Evolutionary conservation across 92 coral and sea anemone species (phyloP).

Genomic region (Umimayanthus kanabou): DNA sequence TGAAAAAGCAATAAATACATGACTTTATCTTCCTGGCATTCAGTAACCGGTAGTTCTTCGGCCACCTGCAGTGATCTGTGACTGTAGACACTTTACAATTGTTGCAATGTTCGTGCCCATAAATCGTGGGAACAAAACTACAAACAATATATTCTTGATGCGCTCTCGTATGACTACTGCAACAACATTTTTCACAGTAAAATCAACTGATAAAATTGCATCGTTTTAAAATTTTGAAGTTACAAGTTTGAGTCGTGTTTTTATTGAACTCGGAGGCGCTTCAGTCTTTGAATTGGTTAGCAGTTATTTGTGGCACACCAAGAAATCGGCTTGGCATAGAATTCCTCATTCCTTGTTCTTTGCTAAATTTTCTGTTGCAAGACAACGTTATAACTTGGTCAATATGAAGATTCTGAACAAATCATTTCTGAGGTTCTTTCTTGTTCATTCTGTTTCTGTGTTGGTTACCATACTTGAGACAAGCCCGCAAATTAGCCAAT

Average conservation of each 20-base stretch:
- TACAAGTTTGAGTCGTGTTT: background rate
- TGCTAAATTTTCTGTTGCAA: background rate
- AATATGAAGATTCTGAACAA: background rate
- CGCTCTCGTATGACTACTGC: background rate
- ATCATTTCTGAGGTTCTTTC: too few relatives aligned
- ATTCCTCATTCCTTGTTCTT: background rate
- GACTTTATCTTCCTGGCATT: constrained; percentile 15
- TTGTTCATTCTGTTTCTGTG: too few relatives aligned
- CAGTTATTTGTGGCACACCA: background rate
- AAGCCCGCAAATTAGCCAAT: too few relatives aligned
- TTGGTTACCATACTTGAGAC: too few relatives aligned
- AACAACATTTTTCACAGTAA: background rate
- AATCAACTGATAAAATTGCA: background rate
- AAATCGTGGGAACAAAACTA: background rate
- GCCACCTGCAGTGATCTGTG: background rate
- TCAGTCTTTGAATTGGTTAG: too few relatives aligned
- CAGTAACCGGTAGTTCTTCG: background rate
- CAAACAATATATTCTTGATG: background rate
- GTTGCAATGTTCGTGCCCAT: background rate
- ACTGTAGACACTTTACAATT: constrained; percentile 15
- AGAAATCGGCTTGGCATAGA: background rate
- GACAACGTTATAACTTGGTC: too few relatives aligned
- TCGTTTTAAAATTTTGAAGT: too few relatives aligned
- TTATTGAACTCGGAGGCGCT: background rate
- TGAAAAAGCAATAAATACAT: background rate